Evolutionary conservation across 37 sponge, comb jelly and placozoan species (phyloP), one percentile per base, ranked within the genome.

Genomic region (Oopsacas minuta): DNA sequence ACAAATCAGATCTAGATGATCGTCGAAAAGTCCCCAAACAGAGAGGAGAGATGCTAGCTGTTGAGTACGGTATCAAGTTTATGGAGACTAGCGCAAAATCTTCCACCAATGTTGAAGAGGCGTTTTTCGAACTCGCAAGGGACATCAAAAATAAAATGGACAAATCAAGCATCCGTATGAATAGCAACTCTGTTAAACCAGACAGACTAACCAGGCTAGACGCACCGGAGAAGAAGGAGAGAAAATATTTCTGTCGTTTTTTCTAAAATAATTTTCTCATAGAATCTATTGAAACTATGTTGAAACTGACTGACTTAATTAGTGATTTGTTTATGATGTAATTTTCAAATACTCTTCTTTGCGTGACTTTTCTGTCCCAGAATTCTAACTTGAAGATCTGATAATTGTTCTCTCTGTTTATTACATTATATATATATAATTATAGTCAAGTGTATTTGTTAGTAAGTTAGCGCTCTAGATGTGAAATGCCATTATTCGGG

Each of bases 71-170:
- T 3, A 91, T 98, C 8, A 98, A 98, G 84, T 98, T 98, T 83
- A 90, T 92, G 84, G 99, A 98, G 83, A 93, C 99, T 0, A 98
- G 99, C 86, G 99, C 99, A 5, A 93, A 95, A 53, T 90, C 94
- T 12, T 92, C 92, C 38, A 52, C 87, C n/a, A 93, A 95, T 82
- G 99, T 98, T 0, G 99, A 98, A 36, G 87, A 95, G 88, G 94
- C 99, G 0, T 98, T 98, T 84, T 25, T 92, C 84, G 87, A 88
- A 22, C 88, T 98, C 61, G 99, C 99, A 28, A 87, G 86, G 81
- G 99, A 98, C 49, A 98, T 98, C 37, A 98, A 98, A 81, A 91
- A 89, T 86, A 98, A 98, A 52, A 98, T 95, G 96, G 97, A 97
- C 75, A 90, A 91, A 83, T 90, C 86, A 83, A 84, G 87, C 52